Evolutionary conservation across 2,888 invertebrate species (phyloP).

Genomic region (Limnephilus marmoratus): DNA sequence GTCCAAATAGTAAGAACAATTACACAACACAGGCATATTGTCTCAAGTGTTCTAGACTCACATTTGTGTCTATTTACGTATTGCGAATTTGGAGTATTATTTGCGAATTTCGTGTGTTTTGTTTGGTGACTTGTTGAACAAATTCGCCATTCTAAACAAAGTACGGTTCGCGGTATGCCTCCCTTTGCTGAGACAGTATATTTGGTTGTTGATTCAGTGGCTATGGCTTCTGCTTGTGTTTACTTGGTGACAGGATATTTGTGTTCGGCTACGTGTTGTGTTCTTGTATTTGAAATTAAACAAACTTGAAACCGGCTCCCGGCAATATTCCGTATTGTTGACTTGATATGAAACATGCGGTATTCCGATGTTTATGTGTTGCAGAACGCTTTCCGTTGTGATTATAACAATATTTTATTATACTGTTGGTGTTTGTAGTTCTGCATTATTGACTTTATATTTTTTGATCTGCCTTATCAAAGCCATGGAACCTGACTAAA

Average conservation of each 20-base stretch:
- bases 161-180: background rate
- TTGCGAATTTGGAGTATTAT: background rate
- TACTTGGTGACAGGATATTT: slow-evolving; percentile 41
- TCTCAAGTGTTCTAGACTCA: background rate
- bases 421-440: background rate
- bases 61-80: background rate
- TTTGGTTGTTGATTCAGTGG: slow-evolving; percentile 15
- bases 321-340: background rate
- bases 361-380: background rate
- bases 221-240: slow-evolving; percentile 17
- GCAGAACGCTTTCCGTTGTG: background rate
- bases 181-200: background rate
- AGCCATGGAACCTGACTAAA: too few species aligned
- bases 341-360: background rate
- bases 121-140: background rate
- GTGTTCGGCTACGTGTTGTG: slow-evolving; percentile 4
- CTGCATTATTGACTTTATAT: background rate
- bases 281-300: slow-evolving; percentile 26
- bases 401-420: background rate
- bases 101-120: slow-evolving; percentile 8
- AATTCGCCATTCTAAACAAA: background rate
- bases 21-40: background rate
- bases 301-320: background rate
- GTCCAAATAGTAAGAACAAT: background rate
- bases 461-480: too few species aligned